phyloP scores from a whole-genome alignment of 2,888 invertebrate species.

The Lomographa bimaculata region DNA sequence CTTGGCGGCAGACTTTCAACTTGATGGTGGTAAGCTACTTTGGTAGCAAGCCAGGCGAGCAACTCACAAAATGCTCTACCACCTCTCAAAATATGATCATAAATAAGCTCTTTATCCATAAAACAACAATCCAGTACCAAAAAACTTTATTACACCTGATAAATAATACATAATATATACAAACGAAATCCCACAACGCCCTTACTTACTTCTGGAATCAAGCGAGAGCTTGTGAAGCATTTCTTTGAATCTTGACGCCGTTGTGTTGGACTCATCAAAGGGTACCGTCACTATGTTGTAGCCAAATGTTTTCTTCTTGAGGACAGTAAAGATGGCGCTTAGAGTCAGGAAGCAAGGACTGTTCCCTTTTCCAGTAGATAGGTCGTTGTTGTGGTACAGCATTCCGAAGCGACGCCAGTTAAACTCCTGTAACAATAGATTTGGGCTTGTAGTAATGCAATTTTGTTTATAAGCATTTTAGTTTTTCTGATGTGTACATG shows the following conservation, averaged over 20 bases:
- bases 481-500: too few relatives aligned
- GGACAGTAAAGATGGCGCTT: slow-evolving; percentile 85
- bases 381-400: slow-evolving; percentile 88
- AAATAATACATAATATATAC: too few relatives aligned
- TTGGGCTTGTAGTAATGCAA: too few relatives aligned
- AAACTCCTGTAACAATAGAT: slow-evolving; percentile 82
- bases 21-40: too few relatives aligned
- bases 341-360: slow-evolving; percentile 91
- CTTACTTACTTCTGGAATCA: slow-evolving; percentile 88
- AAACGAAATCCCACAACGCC: slow-evolving; percentile 22
- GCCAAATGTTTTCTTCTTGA: slow-evolving; percentile 69
- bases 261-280: slow-evolving; percentile 86
- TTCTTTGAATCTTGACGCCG: slow-evolving; percentile 79
- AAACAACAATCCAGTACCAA: too few relatives aligned
- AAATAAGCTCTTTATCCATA: too few relatives aligned
- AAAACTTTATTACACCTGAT: too few relatives aligned
- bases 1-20: too few relatives aligned
- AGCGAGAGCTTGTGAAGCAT: slow-evolving; percentile 85
- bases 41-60: too few relatives aligned
- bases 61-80: too few relatives aligned
- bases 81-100: too few relatives aligned
- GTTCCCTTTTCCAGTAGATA: slow-evolving; percentile 85
- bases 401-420: slow-evolving; percentile 89
- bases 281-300: slow-evolving; percentile 79
- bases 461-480: too few relatives aligned